Conservation (phyloP, 2,888 invertebrate genomes). For the Macaria notata region DNA sequence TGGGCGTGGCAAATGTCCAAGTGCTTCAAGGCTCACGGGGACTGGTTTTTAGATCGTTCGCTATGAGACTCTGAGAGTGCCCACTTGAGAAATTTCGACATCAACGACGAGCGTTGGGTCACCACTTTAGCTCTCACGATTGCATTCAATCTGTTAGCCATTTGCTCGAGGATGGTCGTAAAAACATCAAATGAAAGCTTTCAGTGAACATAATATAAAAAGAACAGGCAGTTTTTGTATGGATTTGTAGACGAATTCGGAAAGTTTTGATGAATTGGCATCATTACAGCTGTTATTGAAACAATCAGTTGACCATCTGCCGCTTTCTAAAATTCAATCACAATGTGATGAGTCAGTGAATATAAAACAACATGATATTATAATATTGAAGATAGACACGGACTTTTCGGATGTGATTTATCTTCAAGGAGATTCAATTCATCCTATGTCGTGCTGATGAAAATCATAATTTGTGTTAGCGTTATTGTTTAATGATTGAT, state of each 20-base stretch:
- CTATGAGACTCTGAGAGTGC: slow-evolving; percentile 56
- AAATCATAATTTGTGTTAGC: no score
- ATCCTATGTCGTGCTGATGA: no score
- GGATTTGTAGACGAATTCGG: slow-evolving; percentile 14
- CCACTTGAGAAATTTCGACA: slow-evolving; percentile 70
- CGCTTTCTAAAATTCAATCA: slow-evolving; percentile 8
- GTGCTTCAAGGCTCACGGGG: slow-evolving; percentile 65
- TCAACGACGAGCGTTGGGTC: slow-evolving; percentile 51
- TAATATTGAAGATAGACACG: no score
- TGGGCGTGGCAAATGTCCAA: slow-evolving; percentile 75
- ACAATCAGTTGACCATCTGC: slow-evolving; percentile 16
- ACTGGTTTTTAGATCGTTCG: slow-evolving; percentile 70
- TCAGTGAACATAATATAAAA: slow-evolving; percentile 27
- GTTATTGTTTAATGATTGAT: no score
- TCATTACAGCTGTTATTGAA: slow-evolving; percentile 11
- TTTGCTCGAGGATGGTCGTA: slow-evolving; percentile 34
- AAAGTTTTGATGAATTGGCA: slow-evolving; percentile 17
- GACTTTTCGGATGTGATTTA: no score
- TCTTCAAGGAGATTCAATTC: no score
- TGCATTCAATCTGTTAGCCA: slow-evolving; percentile 46
- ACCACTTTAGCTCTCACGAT: slow-evolving; percentile 43
- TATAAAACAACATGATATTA: not conserved
- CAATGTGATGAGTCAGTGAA: slow-evolving; percentile 10
- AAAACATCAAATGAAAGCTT: slow-evolving; percentile 36
- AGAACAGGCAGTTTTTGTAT: slow-evolving; percentile 20